Base-by-base conservation (phyloP, 1,140 invertebrate species). In the Semibalanus balanoides region DNA sequence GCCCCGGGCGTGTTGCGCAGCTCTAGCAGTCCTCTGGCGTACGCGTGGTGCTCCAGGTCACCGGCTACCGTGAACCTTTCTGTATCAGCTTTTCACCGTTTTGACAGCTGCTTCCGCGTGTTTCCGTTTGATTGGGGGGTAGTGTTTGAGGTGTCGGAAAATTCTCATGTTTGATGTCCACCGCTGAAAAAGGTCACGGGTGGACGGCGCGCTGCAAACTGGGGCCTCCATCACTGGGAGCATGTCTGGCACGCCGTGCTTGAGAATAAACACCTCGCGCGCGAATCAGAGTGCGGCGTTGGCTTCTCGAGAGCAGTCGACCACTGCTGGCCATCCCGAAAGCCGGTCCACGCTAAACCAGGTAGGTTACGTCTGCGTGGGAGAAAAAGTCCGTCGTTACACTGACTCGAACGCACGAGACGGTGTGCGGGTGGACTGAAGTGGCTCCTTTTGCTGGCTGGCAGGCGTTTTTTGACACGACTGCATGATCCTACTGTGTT, bases 21-120 rank as follows among this genome's bases (percentile, higher is more conserved):
- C 30, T 77, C 76, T 19, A 77, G 74, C 0, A 76, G 28, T 5
- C 73, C 74, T 22, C 31, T 31, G n/a, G 74, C 35, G 74, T 70
- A 77, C 25, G 31, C 31, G 30, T 77, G 31, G 51, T 31, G 40
- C 28, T 77, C 75, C 17, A n/a, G 31, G 11, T 76, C 51, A 28
- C 30, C 74, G 30, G 35, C 27, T 14, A 28, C 30, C 11, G 74
- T 0, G 28, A n/a, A n/a, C n/a, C 28, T n/a, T 77, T 76, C 17
- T 73, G 28, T 29, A 79, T 73, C 0, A 78, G 73, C 27, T 76
- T 30, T 78, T 78, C 27, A 78, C 74, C 1, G 64, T 11, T 30
- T 78, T 78, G 5, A 78, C 75, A 3, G n/a, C 76, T 14, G 74
- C 73, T 28, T 78, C 77, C 0, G 77, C 74, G 27, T 30, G 31